These are phyloP conservation scores for Clistopyga incitator DNA, from an alignment of 2,888 invertebrate species.

Conservation along the genomic window DNA sequence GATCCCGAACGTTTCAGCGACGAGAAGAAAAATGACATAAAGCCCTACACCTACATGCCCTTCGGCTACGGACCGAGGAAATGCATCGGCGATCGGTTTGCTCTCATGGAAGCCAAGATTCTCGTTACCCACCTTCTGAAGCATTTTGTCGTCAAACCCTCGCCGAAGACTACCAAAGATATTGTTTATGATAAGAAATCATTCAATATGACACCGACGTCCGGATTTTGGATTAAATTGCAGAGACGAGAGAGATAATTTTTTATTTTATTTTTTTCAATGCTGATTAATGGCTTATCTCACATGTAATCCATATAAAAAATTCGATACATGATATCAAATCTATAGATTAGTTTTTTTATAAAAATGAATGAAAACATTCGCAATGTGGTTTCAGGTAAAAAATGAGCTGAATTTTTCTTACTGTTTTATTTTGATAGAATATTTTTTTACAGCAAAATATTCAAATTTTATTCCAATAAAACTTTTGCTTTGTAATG, in stretches of 20 bases:
- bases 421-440: no score
- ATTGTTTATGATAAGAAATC: conserved; percentile 69
- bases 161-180: conserved; percentile 82
- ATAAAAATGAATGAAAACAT: no score
- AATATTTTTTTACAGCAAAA: no score
- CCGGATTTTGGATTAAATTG: conserved; percentile 67
- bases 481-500: no score
- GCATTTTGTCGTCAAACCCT: conserved; percentile 72
- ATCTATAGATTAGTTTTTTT: no score
- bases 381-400: no score
- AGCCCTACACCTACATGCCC: conserved; percentile 71
- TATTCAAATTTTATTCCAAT: no score
- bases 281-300: no score
- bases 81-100: conserved; percentile 77
- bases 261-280: neutral
- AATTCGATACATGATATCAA: no score
- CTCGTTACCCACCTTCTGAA: conserved; percentile 58
- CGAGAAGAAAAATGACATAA: conserved; percentile 70
- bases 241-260: conserved; percentile 25
- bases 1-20: conserved; percentile 74
- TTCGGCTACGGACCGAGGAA: conserved; percentile 77
- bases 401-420: no score
- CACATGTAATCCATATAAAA: no score
- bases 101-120: conserved; percentile 75
- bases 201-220: conserved; percentile 48